Evolutionary conservation across 2,797 vertebrate species (phyloP), one percentile per base, ranked within the genome.

Genomic region (Bryconaethiops microstoma): DNA sequence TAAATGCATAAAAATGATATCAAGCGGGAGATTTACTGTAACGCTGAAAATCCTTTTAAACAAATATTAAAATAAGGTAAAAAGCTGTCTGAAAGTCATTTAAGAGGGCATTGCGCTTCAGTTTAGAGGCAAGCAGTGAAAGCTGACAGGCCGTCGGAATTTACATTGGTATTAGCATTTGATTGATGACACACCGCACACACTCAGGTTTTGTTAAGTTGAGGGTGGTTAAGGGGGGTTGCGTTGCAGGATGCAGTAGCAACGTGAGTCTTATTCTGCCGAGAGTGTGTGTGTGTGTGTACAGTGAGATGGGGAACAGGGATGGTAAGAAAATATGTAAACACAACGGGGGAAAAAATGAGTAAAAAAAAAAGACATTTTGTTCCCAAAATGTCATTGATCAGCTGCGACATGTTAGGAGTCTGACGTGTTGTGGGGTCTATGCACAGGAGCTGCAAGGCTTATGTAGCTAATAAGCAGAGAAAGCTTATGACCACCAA

Each of bases 21-120:
- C 72, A 77, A 19, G 86, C 1, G 5, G 64, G 84, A 87, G 92
- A 95, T 94, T 93, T 94, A 94, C 88, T 73, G 87, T 86, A 88
- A 91, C 87, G 59, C 83, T 69, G 86, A 88, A 88, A 91, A 92
- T 92, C 91, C 90, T 93, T 93, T 93, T 90, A 93, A 92, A 93
- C 90, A 93, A 94, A 94, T 93, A 93, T 94, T 92, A 91, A 93
- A 94, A 94, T 90, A 92, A 91, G 88, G 85, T 88, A 89, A 90
- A 92, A 93, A 94, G 90, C 89, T 84, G 77, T 74, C 60, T 68
- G 84, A 89, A 91, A 84, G 85, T 88, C 88, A 80, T 89, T 90
- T 83, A 88, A 84, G 88, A 80, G 87, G 87, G 90, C 89, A 86
- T 78, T 78, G 87, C 85, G 68, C 84, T 83, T 89, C 86, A 83